These are phyloP conservation scores for Anomalospiza imberbis DNA, from an alignment of 2,797 vertebrate genomes.

Conservation along the genomic window DNA sequence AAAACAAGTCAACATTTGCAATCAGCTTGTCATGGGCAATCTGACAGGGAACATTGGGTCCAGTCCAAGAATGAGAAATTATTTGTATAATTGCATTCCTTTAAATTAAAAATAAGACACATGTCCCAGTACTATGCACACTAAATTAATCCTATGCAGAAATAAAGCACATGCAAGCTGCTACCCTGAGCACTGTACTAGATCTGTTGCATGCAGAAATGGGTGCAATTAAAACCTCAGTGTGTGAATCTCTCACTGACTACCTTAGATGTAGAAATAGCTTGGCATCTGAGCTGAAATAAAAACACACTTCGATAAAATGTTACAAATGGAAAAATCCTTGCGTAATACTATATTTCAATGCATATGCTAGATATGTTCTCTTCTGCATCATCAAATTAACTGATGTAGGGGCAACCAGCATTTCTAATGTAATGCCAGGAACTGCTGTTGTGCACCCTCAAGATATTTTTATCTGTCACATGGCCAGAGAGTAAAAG, in stretches of 20 bases:
- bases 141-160: background rate
- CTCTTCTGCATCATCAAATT: background rate
- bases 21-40: background rate
- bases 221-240: background rate
- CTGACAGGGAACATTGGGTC: background rate
- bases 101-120: background rate
- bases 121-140: background rate
- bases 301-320: background rate
- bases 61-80: background rate
- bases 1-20: slow-evolving; percentile 1
- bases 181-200: background rate
- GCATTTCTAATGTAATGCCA: background rate
- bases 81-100: background rate
- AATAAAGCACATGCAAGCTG: background rate
- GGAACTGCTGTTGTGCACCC: background rate
- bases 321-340: background rate
- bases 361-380: background rate
- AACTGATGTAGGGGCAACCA: background rate
- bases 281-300: background rate
- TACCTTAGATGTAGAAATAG: background rate
- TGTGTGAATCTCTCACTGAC: background rate
- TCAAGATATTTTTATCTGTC: background rate
- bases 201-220: background rate
- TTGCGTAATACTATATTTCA: background rate
- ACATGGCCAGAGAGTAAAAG: background rate